These are phyloP conservation scores for Parthenolecanium corni DNA, from an alignment of 2,888 invertebrate species.

Conservation along the genomic window DNA sequence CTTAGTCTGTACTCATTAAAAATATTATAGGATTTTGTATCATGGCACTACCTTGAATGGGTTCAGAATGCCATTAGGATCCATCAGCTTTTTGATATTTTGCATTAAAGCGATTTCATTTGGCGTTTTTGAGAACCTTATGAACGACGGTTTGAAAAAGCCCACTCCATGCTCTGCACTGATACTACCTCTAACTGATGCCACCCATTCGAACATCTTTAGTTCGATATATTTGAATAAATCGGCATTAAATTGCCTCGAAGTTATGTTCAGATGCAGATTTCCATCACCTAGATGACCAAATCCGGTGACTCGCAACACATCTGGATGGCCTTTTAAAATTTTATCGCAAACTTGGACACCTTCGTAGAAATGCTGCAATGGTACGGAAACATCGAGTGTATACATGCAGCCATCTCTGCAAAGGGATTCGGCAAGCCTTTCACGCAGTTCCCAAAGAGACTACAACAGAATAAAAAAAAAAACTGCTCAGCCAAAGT, in stretches of 20 bases:
- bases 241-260: constrained; percentile 43
- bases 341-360: constrained; percentile 58
- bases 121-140: constrained; percentile 63
- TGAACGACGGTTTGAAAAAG: constrained; percentile 66
- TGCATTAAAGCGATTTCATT: constrained; percentile 69
- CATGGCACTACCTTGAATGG: constrained; percentile 72
- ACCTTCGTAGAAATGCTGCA: constrained; percentile 68
- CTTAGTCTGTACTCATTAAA: too few relatives aligned
- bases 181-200: constrained; percentile 66
- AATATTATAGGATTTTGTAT: too few relatives aligned
- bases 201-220: constrained; percentile 74
- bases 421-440: constrained; percentile 63
- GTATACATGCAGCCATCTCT: constrained; percentile 82
- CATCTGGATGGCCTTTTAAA: constrained; percentile 42
- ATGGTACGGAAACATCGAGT: constrained; percentile 87
- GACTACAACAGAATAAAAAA: constrained; percentile 9
- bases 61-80: constrained; percentile 87
- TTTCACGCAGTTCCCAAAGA: constrained; percentile 77
- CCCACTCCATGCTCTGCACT: constrained; percentile 97
- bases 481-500: neutral
- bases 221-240: constrained; percentile 52
- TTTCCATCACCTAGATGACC: constrained; percentile 98
- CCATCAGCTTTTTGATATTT: constrained; percentile 67
- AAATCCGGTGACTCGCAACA: constrained; percentile 52
- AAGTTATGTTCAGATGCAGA: constrained; percentile 73